A percentile compares a stretch with the other conserved stretches of the same genome.
Conservation (phyloP, 2,113 vertebrate species). For the Crotalus tigris region DNA sequence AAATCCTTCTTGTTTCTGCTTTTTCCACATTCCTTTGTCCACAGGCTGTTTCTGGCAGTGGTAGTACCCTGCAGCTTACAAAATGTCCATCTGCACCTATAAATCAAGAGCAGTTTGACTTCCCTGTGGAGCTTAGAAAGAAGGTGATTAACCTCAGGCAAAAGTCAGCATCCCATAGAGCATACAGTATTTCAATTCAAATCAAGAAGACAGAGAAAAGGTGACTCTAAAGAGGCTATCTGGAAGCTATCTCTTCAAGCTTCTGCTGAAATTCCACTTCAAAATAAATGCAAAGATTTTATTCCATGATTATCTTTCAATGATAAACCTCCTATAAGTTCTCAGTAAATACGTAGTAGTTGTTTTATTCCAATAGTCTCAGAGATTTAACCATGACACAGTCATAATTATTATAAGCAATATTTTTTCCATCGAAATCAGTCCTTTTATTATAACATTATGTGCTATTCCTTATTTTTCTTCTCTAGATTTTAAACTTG, state of each 20-base stretch:
- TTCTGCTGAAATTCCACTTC: not conserved
- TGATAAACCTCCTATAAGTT: not conserved
- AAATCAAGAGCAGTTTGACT: not conserved
- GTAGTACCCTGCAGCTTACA: not conserved
- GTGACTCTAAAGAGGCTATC: not conserved
- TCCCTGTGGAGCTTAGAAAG: not conserved
- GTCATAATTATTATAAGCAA: not conserved
- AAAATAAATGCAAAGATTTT: not conserved
- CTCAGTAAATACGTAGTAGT: not conserved
- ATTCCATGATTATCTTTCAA: not conserved
- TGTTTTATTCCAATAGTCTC: not conserved
- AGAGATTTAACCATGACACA: not conserved
- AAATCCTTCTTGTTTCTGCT: not conserved
- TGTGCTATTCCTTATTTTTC: not conserved
- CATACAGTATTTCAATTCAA: not conserved
- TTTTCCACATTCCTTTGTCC: not conserved
- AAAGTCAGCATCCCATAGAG: not conserved
- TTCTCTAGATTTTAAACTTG: not conserved
- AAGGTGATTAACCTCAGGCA: not conserved
- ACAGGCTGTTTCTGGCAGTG: slow-evolving; percentile 8
- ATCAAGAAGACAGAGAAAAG: not conserved
- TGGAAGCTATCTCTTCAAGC: not conserved
- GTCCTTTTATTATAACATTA: not conserved
- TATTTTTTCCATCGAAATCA: not conserved
- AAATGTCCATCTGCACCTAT: not conserved